phyloP scores from a whole-genome alignment of 2,113 vertebrate species.

The Xyliphius kryptos region DNA sequence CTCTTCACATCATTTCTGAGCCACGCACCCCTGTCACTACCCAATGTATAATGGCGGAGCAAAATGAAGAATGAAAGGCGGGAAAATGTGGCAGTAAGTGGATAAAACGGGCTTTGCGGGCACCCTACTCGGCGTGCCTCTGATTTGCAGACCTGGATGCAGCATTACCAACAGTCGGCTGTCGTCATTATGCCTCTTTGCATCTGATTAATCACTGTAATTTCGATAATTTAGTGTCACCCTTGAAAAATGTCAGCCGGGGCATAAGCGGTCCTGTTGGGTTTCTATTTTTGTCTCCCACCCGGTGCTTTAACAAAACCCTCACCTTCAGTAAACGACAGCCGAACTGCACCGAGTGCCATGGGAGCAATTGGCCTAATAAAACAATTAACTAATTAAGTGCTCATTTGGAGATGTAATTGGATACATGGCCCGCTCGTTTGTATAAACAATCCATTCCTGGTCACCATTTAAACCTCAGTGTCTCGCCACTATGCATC shows the following conservation, averaged over 20 bases:
- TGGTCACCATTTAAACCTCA: conserved; percentile 40
- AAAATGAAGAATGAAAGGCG: conserved; percentile 7
- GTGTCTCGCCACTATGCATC: conserved; percentile 20
- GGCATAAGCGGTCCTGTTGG: too few species aligned
- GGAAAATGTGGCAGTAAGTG: conserved; percentile 7
- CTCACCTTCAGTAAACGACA: conserved; percentile 54
- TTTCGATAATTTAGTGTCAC: too few species aligned
- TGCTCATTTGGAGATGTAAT: conserved; percentile 60
- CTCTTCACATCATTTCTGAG: conserved; percentile 43
- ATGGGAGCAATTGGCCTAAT: conserved; percentile 58
- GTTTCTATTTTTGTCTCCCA: conserved; percentile 23
- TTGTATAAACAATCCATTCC: conserved; percentile 58
- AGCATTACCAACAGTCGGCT: too few species aligned
- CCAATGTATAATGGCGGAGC: neutral
- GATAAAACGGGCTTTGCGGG: conserved; percentile 20
- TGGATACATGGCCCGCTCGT: conserved; percentile 62
- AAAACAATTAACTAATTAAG: conserved; percentile 71
- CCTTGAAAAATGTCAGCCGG: too few species aligned
- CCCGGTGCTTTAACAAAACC: conserved; percentile 3
- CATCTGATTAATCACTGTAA: too few species aligned
- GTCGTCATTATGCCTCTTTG: too few species aligned
- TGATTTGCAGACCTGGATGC: too few species aligned
- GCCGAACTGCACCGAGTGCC: conserved; percentile 51
- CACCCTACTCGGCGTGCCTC: too few species aligned
- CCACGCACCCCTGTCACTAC: neutral